Base-by-base conservation (phyloP, 1,140 invertebrate species). In the Bilobella aurantiaca region DNA sequence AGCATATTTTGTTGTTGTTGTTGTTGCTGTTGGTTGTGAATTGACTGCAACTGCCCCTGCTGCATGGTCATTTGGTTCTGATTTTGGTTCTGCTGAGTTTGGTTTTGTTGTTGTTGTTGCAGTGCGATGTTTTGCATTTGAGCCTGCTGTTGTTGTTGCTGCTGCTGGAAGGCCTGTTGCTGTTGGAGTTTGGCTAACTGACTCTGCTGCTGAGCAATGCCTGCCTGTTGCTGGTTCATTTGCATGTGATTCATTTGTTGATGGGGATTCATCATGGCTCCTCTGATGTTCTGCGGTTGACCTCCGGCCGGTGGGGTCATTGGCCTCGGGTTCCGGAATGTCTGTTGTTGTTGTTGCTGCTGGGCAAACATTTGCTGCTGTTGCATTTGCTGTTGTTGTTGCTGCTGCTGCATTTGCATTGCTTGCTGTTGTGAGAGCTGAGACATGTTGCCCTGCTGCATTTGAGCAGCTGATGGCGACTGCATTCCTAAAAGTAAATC, bases 11-110 rank as follows among this genome's bases (percentile, higher is more conserved):
- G 64, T 63, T 74, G 77, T 61, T 68, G 75, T 58, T 77, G n/a
- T n/a, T n/a, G n/a, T n/a, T n/a, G n/a, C n/a, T n/a, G n/a, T n/a
- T n/a, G n/a, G n/a, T n/a, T n/a, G n/a, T n/a, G n/a, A n/a, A n/a
- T n/a, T n/a, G n/a, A n/a, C n/a, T n/a, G n/a, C n/a, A n/a, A n/a
- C n/a, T n/a, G n/a, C n/a, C n/a, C n/a, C n/a, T n/a, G 75, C 18
- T 80, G 78, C 23, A 79, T 78, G 47, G 79, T 77, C 62, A 77
- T 75, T 49, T 80, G 78, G 53, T 79, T 76, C 18, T 79, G 77
- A 31, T 76, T 74, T 29, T 77, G 75, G 56, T 79, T 77, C 12
- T 77, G 77, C 30, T 81, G 79, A 62, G 80, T 81, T 37, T 79
- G 79, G 31, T 79, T 76, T 29, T 75, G 77, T 32, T 77, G 75